Conservation (phyloP, 2,888 invertebrate species). For the Spatulosminthurus flaviceps region DNA sequence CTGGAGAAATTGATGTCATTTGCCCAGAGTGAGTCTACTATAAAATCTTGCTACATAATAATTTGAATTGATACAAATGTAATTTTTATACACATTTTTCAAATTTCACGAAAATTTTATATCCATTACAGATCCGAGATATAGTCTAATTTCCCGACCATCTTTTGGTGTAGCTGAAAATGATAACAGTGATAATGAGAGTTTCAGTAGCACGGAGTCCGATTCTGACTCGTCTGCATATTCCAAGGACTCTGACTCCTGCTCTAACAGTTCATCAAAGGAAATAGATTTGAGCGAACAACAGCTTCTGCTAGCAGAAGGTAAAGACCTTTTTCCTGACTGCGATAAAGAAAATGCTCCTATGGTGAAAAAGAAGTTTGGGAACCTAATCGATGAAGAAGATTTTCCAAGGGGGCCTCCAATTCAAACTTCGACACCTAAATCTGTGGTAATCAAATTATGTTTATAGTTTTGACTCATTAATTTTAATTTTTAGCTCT, state of each 20-base stretch:
- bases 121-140: too few relatives aligned
- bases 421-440: conserved; percentile 38
- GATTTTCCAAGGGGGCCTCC: conserved; percentile 29
- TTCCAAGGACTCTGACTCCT: conserved; percentile 20
- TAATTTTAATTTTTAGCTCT: too few relatives aligned
- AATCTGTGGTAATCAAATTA: conserved; percentile 29
- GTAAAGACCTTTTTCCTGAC: conserved; percentile 24
- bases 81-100: too few relatives aligned
- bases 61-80: too few relatives aligned
- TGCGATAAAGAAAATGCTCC: conserved; percentile 39
- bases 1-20: conserved; percentile 50
- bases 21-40: conserved; percentile 51
- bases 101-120: too few relatives aligned
- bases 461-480: too few relatives aligned
- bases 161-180: not conserved
- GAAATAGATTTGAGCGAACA: conserved; percentile 31
- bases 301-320: conserved; percentile 11
- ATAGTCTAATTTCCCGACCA: not conserved
- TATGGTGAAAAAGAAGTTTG: not conserved
- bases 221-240: conserved; percentile 26
- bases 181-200: conserved; percentile 1
- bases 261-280: conserved; percentile 21
- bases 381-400: conserved; percentile 1
- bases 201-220: not conserved
- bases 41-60: too few relatives aligned